Conservation (phyloP, 2,888 invertebrate species). For the Chironomus riparius region DNA sequence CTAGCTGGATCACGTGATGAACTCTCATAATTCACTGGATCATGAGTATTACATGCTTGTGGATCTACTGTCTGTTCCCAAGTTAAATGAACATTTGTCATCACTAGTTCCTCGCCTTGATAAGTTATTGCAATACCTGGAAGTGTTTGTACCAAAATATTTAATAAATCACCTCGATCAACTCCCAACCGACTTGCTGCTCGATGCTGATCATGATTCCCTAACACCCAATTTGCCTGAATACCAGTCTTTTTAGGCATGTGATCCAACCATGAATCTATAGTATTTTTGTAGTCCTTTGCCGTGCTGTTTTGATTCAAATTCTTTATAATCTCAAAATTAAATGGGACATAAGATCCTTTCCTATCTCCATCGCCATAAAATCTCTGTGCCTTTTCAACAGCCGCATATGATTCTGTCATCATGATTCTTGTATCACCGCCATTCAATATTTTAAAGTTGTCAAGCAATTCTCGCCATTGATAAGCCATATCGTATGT, state of each 20-base stretch:
- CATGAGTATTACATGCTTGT: slow-evolving; percentile 47
- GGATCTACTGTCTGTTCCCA: slow-evolving; percentile 56
- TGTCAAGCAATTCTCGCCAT: slow-evolving; percentile 49
- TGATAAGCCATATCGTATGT: slow-evolving; percentile 49
- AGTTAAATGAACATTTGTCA: slow-evolving; percentile 51
- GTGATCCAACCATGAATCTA: slow-evolving; percentile 50
- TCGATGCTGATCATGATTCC: slow-evolving; percentile 45
- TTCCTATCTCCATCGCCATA: slow-evolving; percentile 45
- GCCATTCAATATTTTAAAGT: slow-evolving; percentile 37
- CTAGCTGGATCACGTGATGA: slow-evolving; percentile 45
- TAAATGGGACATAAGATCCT: slow-evolving; percentile 57
- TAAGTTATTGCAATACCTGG: slow-evolving; percentile 53
- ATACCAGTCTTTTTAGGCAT: slow-evolving; percentile 45
- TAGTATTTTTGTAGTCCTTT: slow-evolving; percentile 44
- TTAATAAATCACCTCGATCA: slow-evolving; percentile 45
- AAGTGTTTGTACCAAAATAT: slow-evolving; percentile 49
- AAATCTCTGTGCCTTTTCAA: slow-evolving; percentile 50
- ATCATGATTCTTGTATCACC: slow-evolving; percentile 47
- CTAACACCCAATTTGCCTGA: slow-evolving; percentile 59
- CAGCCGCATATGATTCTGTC: slow-evolving; percentile 52
- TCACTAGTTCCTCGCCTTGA: slow-evolving; percentile 68
- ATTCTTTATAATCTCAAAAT: slow-evolving; percentile 52
- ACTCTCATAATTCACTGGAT: slow-evolving; percentile 40
- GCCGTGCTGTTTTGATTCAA: slow-evolving; percentile 44
- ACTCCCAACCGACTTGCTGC: slow-evolving; percentile 44